Percentiles rank a stretch among this genome's conserved stretches.
Evolutionary conservation across 2,888 invertebrate species (phyloP).

Genomic region (Rotaria socialis): DNA sequence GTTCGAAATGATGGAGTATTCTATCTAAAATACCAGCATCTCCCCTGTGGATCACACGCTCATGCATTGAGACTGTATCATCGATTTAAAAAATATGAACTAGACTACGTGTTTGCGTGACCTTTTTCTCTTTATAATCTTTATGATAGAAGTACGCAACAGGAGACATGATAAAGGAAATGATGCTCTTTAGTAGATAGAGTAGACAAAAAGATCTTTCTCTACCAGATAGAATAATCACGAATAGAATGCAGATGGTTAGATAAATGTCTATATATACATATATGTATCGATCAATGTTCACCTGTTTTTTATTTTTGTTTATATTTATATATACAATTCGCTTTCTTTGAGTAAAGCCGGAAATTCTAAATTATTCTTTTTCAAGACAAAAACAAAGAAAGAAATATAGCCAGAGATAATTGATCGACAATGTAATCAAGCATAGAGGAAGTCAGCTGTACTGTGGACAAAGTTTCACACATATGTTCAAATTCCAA

Average conservation of each 20-base stretch:
- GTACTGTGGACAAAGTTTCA: background rate
- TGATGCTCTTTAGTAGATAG: constrained; percentile 1
- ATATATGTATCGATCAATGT: background rate
- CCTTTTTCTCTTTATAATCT: background rate
- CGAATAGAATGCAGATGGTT: constrained; percentile 1
- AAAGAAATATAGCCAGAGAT: background rate
- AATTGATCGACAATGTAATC: background rate
- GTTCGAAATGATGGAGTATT: background rate
- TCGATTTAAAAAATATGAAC: constrained; percentile 8
- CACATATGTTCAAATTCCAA: constrained; percentile 4
- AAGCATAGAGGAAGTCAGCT: background rate
- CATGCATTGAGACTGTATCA: background rate
- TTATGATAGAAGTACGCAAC: constrained; percentile 8
- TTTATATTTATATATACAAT: background rate
- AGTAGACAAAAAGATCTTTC: constrained; percentile 14
- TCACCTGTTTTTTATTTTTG: background rate
- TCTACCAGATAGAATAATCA: background rate
- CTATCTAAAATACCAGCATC: background rate
- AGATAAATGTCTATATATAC: background rate
- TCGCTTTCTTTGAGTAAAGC: background rate
- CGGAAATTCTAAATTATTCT: background rate
- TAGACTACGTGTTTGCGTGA: constrained; percentile 1
- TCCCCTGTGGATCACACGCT: constrained; percentile 5
- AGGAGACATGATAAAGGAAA: constrained; percentile 12
- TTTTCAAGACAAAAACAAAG: background rate